Evolutionary conservation across 1,140 invertebrate genomes (phyloP), one percentile per base, ranked within the genome.

Genomic region (Drosophila lacertosa): DNA sequence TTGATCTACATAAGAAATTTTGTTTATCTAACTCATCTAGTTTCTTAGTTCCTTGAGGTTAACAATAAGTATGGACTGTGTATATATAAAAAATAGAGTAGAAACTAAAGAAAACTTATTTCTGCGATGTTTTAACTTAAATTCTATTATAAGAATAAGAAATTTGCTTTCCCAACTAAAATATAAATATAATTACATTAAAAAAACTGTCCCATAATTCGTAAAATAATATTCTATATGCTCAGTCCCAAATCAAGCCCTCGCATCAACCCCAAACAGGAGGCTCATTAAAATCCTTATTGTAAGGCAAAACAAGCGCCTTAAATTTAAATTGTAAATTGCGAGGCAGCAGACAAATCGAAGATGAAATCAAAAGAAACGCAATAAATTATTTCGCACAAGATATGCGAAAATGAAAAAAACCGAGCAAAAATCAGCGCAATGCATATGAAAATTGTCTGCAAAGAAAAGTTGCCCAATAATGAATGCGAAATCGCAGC

Each of bases 341-440:
- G 72, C 53, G 37, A 71, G 44, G 53, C 54, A 60, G 53, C 54
- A 60, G 22, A 35, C 33, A 40, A 58, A 80, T 54, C 51, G 51
- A 48, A 47, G 26, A 18, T 48, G 33, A 45, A 60, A 72, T 71
- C 47, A 53, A 29, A 48, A 53, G 48, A 58, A 86, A 71, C 82
- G 82, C 82, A 82, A 86, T 86, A 86, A 86, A 86, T 86, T 86
- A 88, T 86, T 88, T 44, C 51, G 7, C 55, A 69, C n/a, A 74
- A 77, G 58, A 44, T 66, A 81, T 29, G 59, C 37, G 42, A 86
- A 81, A 80, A 81, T 29, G 59, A 32, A 37, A 86, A 81, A 80
- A 65, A 32, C 33, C 4, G 11, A 32, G 45, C 57, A 84, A 80
- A 86, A 86, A 54, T 50, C 59, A 51, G 13, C 15, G 45, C 76